Percentiles rank a stretch among this genome's conserved stretches.
phyloP scores from a whole-genome alignment of 2,797 vertebrate genomes.

The Picus viridis region DNA sequence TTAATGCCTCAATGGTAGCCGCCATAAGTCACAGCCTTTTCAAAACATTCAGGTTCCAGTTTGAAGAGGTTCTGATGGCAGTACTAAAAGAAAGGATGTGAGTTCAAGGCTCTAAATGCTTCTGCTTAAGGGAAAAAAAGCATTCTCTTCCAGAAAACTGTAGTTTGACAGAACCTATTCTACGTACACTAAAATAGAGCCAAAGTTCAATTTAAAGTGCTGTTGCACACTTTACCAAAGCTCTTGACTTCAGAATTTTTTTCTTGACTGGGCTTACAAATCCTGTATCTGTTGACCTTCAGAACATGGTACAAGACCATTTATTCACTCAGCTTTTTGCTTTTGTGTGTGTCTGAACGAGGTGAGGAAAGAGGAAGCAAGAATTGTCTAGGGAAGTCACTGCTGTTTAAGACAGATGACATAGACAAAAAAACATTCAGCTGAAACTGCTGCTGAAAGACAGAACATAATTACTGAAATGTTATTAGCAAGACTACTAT shows the following conservation, averaged over 20 bases:
- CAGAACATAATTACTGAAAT: background rate
- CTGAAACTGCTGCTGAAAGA: background rate
- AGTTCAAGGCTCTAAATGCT: slow-evolving; percentile 46
- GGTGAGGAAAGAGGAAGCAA: slow-evolving; percentile 22
- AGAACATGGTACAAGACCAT: slow-evolving; percentile 51
- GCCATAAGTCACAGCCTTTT: background rate
- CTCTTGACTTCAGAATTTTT: slow-evolving; percentile 62
- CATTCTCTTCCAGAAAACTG: slow-evolving; percentile 50
- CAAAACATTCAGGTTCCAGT: slow-evolving; percentile 13
- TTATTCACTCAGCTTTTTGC: slow-evolving; percentile 57
- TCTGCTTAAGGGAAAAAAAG: slow-evolving; percentile 15
- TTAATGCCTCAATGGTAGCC: background rate
- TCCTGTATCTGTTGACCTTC: slow-evolving; percentile 56
- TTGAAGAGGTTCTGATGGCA: slow-evolving; percentile 32
- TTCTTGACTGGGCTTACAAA: slow-evolving; percentile 54
- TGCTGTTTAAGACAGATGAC: background rate
- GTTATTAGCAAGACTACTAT: background rate
- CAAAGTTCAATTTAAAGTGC: slow-evolving; percentile 69
- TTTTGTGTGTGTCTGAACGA: slow-evolving; percentile 20
- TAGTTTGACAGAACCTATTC: slow-evolving; percentile 57
- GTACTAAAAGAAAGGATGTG: background rate
- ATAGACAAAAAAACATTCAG: background rate
- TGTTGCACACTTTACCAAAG: slow-evolving; percentile 63
- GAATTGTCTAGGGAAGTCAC: background rate
- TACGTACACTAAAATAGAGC: slow-evolving; percentile 53